These are phyloP conservation scores for Onychomys torridus DNA, from an alignment of 2,797 vertebrate genomes.

Conservation along the genomic window DNA sequence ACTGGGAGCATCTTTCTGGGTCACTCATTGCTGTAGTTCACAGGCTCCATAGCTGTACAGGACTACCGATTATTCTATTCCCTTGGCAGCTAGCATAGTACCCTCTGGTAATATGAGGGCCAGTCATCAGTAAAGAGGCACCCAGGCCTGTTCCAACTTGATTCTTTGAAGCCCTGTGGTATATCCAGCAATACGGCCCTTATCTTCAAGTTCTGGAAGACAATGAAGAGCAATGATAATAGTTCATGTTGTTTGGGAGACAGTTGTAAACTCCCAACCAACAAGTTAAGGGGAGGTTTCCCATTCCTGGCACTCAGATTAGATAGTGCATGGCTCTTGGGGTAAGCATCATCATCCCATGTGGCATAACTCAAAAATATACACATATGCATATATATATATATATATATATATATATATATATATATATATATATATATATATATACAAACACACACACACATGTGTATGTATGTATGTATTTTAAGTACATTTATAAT, in stretches of 20 bases:
- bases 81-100: neutral
- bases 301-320: neutral
- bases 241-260: neutral
- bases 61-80: neutral
- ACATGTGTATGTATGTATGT: neutral
- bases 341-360: neutral
- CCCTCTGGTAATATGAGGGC: neutral
- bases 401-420: neutral
- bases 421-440: neutral
- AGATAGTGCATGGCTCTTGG: neutral
- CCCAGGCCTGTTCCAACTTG: neutral
- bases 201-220: neutral
- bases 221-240: neutral
- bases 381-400: neutral
- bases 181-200: neutral
- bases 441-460: too few species aligned
- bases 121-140: neutral
- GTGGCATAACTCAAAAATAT: neutral
- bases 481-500: neutral
- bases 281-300: neutral
- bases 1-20: neutral
- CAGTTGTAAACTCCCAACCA: neutral
- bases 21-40: neutral
- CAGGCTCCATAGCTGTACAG: neutral
- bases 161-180: neutral